These are phyloP conservation scores for Gymnodraco acuticeps DNA, from an alignment of 2,797 vertebrate species.

Conservation along the genomic window DNA sequence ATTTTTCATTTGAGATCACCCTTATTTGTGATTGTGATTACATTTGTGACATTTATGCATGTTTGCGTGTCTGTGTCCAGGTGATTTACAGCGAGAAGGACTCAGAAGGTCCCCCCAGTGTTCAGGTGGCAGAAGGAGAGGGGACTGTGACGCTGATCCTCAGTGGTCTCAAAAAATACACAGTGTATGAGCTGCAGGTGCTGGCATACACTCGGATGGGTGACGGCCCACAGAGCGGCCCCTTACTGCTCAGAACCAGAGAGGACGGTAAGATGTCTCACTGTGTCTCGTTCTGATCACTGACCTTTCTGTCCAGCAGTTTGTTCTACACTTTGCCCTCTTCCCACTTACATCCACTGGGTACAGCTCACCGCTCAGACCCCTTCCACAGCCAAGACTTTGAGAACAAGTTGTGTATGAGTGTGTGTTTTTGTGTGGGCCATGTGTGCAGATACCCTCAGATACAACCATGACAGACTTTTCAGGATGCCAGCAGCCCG, in stretches of 20 bases:
- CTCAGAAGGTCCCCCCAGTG: slow-evolving; percentile 80
- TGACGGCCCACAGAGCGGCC: slow-evolving; percentile 88
- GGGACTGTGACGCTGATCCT: slow-evolving; percentile 87
- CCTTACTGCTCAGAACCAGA: slow-evolving; percentile 87
- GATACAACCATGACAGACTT: slow-evolving; percentile 21
- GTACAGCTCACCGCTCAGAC: slow-evolving; percentile 25
- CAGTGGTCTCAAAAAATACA: slow-evolving; percentile 86
- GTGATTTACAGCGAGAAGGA: slow-evolving; percentile 88
- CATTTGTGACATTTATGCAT: not conserved
- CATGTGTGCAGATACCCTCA: slow-evolving; percentile 16
- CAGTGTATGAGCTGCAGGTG: slow-evolving; percentile 91
- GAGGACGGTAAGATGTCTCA: slow-evolving; percentile 87
- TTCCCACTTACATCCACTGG: slow-evolving; percentile 18
- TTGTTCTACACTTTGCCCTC: slow-evolving; percentile 22
- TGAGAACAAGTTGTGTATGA: slow-evolving; percentile 10
- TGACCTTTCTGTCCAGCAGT: slow-evolving; percentile 37
- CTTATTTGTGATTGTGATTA: not conserved
- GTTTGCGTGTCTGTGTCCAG: slow-evolving; percentile 72
- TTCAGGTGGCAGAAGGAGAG: slow-evolving; percentile 87
- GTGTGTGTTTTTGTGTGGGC: slow-evolving; percentile 7
- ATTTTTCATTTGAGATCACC: not conserved
- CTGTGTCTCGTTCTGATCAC: slow-evolving; percentile 2
- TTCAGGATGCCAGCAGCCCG: slow-evolving; percentile 23
- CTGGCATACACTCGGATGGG: slow-evolving; percentile 92
- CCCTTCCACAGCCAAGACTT: slow-evolving; percentile 7